Conservation (phyloP, 1,140 invertebrate genomes). For the Cyclina sinensis region DNA sequence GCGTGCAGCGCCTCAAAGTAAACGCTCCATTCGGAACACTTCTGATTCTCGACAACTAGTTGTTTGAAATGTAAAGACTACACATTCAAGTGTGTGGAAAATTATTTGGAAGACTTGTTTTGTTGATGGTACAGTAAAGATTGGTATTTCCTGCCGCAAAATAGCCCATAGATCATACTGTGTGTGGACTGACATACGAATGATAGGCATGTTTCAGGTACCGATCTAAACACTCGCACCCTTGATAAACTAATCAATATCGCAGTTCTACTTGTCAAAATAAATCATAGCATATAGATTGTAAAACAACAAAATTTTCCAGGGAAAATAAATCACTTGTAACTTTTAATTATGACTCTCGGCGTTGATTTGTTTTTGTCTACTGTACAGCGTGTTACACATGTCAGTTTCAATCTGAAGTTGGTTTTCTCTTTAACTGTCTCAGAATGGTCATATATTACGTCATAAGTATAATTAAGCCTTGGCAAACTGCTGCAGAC, state of each 20-base stretch:
- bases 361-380: slow-evolving; percentile 38
- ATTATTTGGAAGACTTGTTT: too few relatives aligned
- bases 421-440: too few relatives aligned
- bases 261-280: slow-evolving; percentile 51
- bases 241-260: slow-evolving; percentile 61
- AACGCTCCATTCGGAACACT: too few relatives aligned
- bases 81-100: too few relatives aligned
- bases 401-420: not conserved
- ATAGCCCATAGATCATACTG: slow-evolving; percentile 7
- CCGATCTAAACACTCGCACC: slow-evolving; percentile 30
- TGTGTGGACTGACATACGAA: not conserved
- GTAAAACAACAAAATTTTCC: slow-evolving; percentile 55
- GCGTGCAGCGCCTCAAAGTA: too few relatives aligned
- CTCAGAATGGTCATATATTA: too few relatives aligned
- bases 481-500: too few relatives aligned
- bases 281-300: slow-evolving; percentile 55
- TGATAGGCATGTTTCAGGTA: slow-evolving; percentile 38
- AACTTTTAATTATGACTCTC: slow-evolving; percentile 22
- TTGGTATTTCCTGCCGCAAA: not conserved
- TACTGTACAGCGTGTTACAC: slow-evolving; percentile 10
- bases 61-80: too few relatives aligned
- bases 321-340: slow-evolving; percentile 52
- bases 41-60: too few relatives aligned
- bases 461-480: too few relatives aligned
- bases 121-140: too few relatives aligned